Conservation (phyloP, 2,113 vertebrate species). For the Trachemys scripta region DNA sequence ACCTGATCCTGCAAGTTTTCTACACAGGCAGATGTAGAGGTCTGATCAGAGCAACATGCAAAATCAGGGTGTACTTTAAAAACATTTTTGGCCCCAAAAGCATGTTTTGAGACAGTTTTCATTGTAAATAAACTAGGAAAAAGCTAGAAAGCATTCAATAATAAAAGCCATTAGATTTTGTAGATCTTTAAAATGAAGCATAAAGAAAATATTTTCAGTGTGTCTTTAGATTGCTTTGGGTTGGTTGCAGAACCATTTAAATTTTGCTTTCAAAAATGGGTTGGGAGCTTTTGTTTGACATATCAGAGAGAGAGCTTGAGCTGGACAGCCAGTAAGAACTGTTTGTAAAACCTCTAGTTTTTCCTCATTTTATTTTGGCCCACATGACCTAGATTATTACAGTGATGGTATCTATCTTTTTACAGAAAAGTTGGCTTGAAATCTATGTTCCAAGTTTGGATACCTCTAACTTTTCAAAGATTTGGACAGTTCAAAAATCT, state of each 20-base stretch:
- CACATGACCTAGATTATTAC: background rate
- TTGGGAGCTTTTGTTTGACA: background rate
- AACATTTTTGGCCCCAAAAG: background rate
- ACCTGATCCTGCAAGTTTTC: rapidly evolving
- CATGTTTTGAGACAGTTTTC: background rate
- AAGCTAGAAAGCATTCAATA: background rate
- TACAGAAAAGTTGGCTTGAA: background rate
- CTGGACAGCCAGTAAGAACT: background rate
- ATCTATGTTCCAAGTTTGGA: background rate
- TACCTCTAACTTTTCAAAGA: background rate
- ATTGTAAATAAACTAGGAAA: background rate
- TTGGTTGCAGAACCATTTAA: background rate
- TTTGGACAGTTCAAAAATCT: background rate
- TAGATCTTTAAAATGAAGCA: background rate
- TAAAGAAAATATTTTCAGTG: background rate
- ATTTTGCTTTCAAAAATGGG: background rate
- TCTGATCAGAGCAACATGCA: background rate
- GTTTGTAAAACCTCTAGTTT: background rate
- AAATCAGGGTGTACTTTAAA: background rate
- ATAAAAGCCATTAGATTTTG: background rate
- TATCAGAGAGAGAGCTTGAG: background rate
- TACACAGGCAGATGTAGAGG: background rate
- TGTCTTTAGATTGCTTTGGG: background rate
- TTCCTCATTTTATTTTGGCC: background rate
- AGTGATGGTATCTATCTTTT: background rate